Evolutionary conservation across 2,797 vertebrate genomes (phyloP), one percentile per base, ranked within the genome.

Genomic region (Pangasius macronema): DNA sequence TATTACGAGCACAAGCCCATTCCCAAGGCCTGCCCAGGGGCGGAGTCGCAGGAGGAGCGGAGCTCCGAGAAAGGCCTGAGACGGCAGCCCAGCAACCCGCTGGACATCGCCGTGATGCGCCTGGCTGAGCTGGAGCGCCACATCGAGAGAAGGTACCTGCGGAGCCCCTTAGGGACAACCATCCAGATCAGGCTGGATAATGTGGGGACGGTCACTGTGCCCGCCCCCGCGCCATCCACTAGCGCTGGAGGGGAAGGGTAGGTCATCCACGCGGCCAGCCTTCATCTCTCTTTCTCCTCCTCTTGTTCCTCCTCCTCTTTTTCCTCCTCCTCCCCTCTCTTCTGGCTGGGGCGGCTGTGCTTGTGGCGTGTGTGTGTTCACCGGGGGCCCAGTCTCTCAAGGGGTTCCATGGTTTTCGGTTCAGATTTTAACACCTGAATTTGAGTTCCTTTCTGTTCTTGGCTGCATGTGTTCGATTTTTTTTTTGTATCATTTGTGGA

Each of bases 101-200:
- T 99, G 98, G 99, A 99, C 98, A 99, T 99, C 97, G 98, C 99
- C 95, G 98, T 99, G 97, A 98, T 97, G 94, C 98, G 99, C 94
- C 98, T 99, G 93, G 97, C 97, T 92, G 98, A 99, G 96, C 97
- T 99, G 99, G 99, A 99, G 97, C 97, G 97, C 96, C 99, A 99
- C 98, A 98, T 99, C 94, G 99, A 99, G 97, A 97, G 98, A 99
- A 99, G 99, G 98, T 99, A 99, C 97, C 98, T 99, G 98, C 98
- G 98, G 98, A 99, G 98, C 97, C 99, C 99, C 96, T 98, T 99
- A 99, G 99, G 98, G 97, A 99, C 97, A 97, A 99, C 98, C 97
- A 99, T 99, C 98, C 99, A 99, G 98, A 99, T 99, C 98, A 99
- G 98, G 97, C 97, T 99, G 98, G 98, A 99, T 99, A 99, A 99